A percentile compares a stretch with the other conserved stretches of the same genome.
phyloP scores from a whole-genome alignment of 2,797 vertebrate genomes.

The Gymnoscopelus braueri region DNA sequence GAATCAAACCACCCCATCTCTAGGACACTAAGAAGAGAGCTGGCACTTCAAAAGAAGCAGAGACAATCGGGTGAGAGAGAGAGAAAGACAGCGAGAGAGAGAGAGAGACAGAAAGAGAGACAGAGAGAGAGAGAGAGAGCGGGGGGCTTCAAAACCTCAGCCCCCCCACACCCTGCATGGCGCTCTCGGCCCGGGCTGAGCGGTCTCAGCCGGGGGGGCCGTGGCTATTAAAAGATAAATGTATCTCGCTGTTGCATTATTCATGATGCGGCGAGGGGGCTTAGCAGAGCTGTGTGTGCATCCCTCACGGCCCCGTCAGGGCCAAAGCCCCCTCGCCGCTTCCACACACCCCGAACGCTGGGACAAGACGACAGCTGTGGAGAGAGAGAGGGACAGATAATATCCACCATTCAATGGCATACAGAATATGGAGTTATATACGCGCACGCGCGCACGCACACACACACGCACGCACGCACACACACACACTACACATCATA shows the following conservation, averaged over 20 bases:
- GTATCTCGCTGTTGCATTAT: conserved; percentile 87
- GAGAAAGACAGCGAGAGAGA: conserved; percentile 6
- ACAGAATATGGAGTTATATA: conserved; percentile 29
- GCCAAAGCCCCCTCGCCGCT: conserved; percentile 65
- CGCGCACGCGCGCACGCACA: conserved; percentile 31
- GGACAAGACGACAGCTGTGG: conserved; percentile 65
- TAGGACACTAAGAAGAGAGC: conserved; percentile 83
- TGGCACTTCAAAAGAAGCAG: conserved; percentile 80
- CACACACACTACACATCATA: conserved; percentile 22
- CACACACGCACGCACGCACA: conserved; percentile 11
- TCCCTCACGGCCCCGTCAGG: conserved; percentile 49
- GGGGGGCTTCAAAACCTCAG: conserved; percentile 66
- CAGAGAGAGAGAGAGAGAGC: conserved; percentile 12
- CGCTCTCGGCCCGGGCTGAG: conserved; percentile 70
- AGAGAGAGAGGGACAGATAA: conserved; percentile 28
- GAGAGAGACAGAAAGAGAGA: conserved; percentile 32
- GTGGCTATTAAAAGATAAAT: conserved; percentile 88
- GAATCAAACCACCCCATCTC: conserved; percentile 85
- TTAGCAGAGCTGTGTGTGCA: conserved; percentile 46
- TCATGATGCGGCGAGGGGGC: conserved; percentile 79
- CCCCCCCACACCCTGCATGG: conserved; percentile 50
- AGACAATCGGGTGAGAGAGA: conserved; percentile 75
- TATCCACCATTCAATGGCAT: conserved; percentile 2
- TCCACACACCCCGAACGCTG: conserved; percentile 57
- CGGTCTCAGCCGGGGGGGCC: conserved; percentile 69